Evolutionary conservation across 2,113 vertebrate genomes (phyloP).

Genomic region (Xyrauchen texanus): DNA sequence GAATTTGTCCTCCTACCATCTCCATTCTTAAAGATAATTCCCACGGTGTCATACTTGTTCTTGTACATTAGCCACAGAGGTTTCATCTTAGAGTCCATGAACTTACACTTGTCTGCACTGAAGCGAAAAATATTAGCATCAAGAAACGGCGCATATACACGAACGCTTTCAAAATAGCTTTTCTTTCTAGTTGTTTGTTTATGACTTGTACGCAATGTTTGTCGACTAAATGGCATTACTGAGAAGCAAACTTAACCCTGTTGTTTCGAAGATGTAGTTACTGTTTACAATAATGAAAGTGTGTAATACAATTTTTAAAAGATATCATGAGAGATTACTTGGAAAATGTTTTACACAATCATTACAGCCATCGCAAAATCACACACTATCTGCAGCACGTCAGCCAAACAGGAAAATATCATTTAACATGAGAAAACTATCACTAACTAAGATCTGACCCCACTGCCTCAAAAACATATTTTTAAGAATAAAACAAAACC

Average conservation of each 20-base stretch:
- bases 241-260: background rate
- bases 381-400: background rate
- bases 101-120: slow-evolving; percentile 93
- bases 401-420: background rate
- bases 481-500: too few relatives aligned
- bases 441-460: background rate
- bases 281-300: too few relatives aligned
- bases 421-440: background rate
- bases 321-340: too few relatives aligned
- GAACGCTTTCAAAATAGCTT: background rate
- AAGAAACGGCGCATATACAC: background rate
- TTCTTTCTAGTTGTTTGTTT: background rate
- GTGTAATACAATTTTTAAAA: too few relatives aligned
- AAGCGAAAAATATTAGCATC: slow-evolving; percentile 31
- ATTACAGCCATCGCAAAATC: background rate
- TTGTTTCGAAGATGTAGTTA: too few relatives aligned
- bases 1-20: slow-evolving; percentile 80
- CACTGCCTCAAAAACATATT: background rate
- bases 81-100: slow-evolving; percentile 99
- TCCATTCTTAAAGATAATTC: slow-evolving; percentile 97
- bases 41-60: slow-evolving; percentile 80
- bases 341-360: too few relatives aligned
- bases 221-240: background rate
- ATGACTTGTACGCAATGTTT: background rate
- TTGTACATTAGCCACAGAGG: slow-evolving; percentile 94